Evolutionary conservation across 1,140 invertebrate genomes (phyloP).

Genomic region (Zophobas atratus): DNA sequence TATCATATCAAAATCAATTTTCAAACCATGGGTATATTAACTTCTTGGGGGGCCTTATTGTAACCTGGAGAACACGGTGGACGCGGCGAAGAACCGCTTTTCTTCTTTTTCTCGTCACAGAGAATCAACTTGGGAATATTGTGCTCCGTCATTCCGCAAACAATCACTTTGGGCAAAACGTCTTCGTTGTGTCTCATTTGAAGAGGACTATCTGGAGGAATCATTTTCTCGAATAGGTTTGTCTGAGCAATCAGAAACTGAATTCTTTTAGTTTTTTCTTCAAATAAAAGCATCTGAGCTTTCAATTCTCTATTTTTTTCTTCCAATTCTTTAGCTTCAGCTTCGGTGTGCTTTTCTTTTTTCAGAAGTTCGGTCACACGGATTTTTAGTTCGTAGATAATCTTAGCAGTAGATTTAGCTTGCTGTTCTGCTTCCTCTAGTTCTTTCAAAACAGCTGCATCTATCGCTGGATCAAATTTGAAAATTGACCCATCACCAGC

Average conservation of each 20-base stretch:
- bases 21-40: constrained; percentile 22
- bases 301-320: constrained; percentile 62
- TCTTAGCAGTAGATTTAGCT: constrained; percentile 63
- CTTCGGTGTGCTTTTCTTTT: constrained; percentile 59
- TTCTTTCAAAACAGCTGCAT: constrained; percentile 62
- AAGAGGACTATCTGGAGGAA: constrained; percentile 43
- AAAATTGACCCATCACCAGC: constrained; percentile 51
- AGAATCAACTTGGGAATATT: constrained; percentile 66
- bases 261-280: constrained; percentile 65
- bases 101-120: constrained; percentile 59
- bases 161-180: constrained; percentile 64
- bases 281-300: constrained; percentile 64
- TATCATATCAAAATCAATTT: constrained; percentile 12
- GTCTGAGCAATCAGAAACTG: constrained; percentile 53
- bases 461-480: constrained; percentile 56
- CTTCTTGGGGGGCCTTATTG: not conserved
- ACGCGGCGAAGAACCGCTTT: not conserved
- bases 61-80: not conserved
- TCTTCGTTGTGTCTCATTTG: constrained; percentile 59
- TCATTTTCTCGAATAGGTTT: constrained; percentile 60
- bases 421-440: constrained; percentile 64
- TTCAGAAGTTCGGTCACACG: constrained; percentile 59
- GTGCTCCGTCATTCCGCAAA: constrained; percentile 63
- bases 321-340: constrained; percentile 64
- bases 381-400: constrained; percentile 63